A percentile compares a stretch with the other conserved stretches of the same genome.
These are phyloP conservation scores for Macropis europaea DNA, from an alignment of 2,888 invertebrate species.

Conservation along the genomic window DNA sequence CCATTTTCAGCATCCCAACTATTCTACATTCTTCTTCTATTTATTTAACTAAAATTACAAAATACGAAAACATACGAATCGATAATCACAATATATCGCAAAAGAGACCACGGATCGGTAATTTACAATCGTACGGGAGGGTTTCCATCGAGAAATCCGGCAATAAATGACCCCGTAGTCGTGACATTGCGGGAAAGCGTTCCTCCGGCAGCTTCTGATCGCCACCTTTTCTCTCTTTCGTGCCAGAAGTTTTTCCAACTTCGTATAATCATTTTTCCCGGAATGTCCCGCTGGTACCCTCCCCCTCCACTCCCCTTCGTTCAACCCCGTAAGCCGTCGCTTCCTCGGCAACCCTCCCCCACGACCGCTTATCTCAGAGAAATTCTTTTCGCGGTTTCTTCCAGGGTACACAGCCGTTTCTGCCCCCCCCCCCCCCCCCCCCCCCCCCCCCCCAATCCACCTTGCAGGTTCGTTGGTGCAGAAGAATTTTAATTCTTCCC, in stretches of 20 bases:
- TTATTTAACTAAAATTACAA: not conserved
- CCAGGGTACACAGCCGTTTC: constrained; percentile 54
- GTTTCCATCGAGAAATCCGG: constrained; percentile 37
- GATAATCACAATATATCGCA: not conserved
- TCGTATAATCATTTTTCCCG: constrained; percentile 75
- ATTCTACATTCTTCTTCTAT: not conserved
- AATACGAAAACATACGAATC: not conserved
- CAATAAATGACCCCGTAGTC: constrained; percentile 61
- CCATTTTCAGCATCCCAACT: not conserved
- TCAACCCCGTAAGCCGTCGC: constrained; percentile 26
- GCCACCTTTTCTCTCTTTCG: constrained; percentile 40
- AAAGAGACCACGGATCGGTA: constrained; percentile 1
- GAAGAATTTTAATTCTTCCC: constrained; percentile 71
- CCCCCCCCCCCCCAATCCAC: constrained; percentile 25
- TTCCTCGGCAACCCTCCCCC: constrained; percentile 43
- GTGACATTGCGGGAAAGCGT: constrained; percentile 62
- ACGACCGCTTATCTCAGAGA: constrained; percentile 68
- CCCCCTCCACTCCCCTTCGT: constrained; percentile 21
- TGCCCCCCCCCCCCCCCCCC: constrained; percentile 23
- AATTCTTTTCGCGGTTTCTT: constrained; percentile 70
- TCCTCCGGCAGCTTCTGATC: constrained; percentile 33
- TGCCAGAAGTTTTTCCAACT: constrained; percentile 72
- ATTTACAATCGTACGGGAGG: constrained; percentile 27
- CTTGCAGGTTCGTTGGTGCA: constrained; percentile 50
- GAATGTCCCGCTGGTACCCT: constrained; percentile 68